Conservation (phyloP, 2,888 invertebrate genomes). For the Lordiphosa andalusiaca region DNA sequence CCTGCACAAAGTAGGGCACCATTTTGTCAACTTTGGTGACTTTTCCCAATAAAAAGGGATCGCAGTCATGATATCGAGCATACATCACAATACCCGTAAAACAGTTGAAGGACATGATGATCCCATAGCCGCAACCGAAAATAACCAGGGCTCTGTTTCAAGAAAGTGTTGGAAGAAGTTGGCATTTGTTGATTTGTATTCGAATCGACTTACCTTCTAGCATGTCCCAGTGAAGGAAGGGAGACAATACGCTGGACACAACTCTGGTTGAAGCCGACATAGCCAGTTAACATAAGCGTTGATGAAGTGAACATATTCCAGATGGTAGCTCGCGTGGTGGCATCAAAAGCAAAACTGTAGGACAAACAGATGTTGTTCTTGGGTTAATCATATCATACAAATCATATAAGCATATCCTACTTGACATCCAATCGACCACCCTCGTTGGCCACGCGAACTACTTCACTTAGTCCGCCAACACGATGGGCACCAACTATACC, state of each 20-base stretch:
- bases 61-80: slow-evolving; percentile 83
- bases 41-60: slow-evolving; percentile 82
- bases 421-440: slow-evolving; percentile 79
- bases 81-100: slow-evolving; percentile 83
- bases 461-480: slow-evolving; percentile 79
- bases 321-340: slow-evolving; percentile 84
- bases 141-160: slow-evolving; percentile 81
- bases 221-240: slow-evolving; percentile 82
- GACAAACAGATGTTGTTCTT: not conserved
- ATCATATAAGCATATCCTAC: slow-evolving; percentile 55
- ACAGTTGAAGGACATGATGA: slow-evolving; percentile 83
- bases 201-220: slow-evolving; percentile 80
- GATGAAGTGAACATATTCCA: slow-evolving; percentile 84
- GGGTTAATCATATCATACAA: not conserved
- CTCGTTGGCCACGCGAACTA: slow-evolving; percentile 75
- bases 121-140: slow-evolving; percentile 82
- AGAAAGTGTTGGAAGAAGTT: not conserved
- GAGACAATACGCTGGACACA: slow-evolving; percentile 87
- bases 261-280: slow-evolving; percentile 86
- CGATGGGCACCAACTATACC: slow-evolving; percentile 78
- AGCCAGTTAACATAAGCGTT: slow-evolving; percentile 83
- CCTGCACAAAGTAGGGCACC: slow-evolving; percentile 83
- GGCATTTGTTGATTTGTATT: not conserved
- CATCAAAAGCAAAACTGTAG: slow-evolving; percentile 83
- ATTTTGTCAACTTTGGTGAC: slow-evolving; percentile 81